These are phyloP conservation scores for Bradypodion pumilum DNA, from an alignment of 2,797 vertebrate species.

Conservation along the genomic window DNA sequence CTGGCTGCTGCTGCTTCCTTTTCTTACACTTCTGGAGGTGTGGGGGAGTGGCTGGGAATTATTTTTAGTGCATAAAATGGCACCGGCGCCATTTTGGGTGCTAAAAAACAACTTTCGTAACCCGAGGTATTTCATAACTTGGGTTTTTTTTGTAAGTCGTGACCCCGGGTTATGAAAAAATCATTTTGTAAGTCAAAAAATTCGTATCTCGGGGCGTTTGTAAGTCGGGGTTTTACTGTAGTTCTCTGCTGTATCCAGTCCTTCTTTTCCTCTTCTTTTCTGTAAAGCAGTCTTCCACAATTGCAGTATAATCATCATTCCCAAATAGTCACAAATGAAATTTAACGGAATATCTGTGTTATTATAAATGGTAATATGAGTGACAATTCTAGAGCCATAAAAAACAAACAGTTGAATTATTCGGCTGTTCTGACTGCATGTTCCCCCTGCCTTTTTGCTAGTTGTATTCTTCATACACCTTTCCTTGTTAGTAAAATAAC, in stretches of 20 bases:
- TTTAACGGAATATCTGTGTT: background rate
- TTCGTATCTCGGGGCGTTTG: too few species aligned
- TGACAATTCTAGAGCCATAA: background rate
- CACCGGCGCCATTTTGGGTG: too few species aligned
- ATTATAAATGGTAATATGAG: background rate
- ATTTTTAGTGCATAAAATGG: too few species aligned
- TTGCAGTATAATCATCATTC: background rate
- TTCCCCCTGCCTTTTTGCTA: slow-evolving; percentile 7
- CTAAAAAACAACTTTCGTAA: too few species aligned
- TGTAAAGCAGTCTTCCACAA: background rate
- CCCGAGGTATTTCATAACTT: too few species aligned
- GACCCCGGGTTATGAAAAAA: too few species aligned
- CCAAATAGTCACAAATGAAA: background rate
- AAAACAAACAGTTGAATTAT: background rate
- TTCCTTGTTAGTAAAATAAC: background rate
- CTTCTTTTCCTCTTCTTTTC: background rate
- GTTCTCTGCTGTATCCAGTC: background rate
- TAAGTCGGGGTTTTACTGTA: too few species aligned
- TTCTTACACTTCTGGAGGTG: too few species aligned
- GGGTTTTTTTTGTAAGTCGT: too few species aligned
- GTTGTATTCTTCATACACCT: background rate
- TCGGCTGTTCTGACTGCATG: background rate
- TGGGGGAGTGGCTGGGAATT: too few species aligned
- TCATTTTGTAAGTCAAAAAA: too few species aligned
- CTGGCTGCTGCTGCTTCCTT: too few species aligned